Evolutionary conservation across 2,113 vertebrate genomes (phyloP).

Genomic region (Nestor notabilis): DNA sequence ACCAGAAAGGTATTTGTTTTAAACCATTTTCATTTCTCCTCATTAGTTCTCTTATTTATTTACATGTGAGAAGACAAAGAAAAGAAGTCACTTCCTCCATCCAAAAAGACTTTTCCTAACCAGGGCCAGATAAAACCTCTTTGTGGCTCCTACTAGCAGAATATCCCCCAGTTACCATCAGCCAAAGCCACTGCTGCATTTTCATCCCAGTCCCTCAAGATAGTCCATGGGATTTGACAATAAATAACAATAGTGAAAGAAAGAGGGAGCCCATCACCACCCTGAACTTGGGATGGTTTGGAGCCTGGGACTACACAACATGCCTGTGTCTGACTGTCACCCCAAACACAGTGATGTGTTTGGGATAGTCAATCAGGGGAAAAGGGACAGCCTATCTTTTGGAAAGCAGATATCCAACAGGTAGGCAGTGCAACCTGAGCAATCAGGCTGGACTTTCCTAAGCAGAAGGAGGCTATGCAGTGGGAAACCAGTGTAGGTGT

Average conservation of each 20-base stretch:
- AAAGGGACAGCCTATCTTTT: background rate
- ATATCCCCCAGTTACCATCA: background rate
- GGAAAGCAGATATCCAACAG: background rate
- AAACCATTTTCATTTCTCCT: background rate
- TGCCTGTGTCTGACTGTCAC: background rate
- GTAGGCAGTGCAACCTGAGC: accelerated
- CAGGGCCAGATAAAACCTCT: background rate
- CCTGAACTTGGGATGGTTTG: accelerated
- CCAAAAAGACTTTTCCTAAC: background rate
- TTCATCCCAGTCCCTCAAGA: background rate
- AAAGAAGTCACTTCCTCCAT: background rate
- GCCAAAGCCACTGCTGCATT: background rate
- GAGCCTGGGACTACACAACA: background rate
- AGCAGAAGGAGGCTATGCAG: background rate
- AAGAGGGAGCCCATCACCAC: background rate
- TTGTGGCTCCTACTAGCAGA: background rate
- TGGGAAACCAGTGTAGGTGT: accelerated
- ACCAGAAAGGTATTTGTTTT: background rate
- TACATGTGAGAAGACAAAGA: background rate
- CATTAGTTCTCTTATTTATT: background rate
- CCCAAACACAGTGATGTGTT: accelerated
- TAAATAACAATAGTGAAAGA: background rate
- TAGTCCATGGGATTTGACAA: accelerated
- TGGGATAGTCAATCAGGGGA: background rate
- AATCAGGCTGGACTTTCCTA: background rate